Evolutionary conservation across 2,888 invertebrate species (phyloP).

Genomic region (Drepanosiphum platanoidis): DNA sequence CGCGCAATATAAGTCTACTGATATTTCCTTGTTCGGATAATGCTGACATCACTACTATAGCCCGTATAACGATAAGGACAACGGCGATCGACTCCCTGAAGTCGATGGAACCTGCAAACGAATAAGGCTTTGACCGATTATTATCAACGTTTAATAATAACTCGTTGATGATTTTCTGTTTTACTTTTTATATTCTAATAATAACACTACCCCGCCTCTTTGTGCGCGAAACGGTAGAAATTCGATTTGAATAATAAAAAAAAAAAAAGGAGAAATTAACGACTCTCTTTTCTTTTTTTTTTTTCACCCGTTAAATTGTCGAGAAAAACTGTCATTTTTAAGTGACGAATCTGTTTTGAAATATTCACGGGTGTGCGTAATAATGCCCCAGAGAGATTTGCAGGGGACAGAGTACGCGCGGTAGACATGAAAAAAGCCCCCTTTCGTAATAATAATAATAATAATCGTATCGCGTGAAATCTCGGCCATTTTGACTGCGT

Average conservation of each 20-base stretch:
- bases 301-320: background rate
- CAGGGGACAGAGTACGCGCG: conserved; percentile 7
- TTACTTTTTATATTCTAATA: no score
- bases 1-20: no score
- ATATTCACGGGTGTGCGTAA: background rate
- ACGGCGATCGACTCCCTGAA: no score
- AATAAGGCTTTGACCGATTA: no score
- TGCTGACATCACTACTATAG: no score
- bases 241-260: background rate
- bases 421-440: conserved; percentile 2
- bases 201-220: background rate
- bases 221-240: background rate
- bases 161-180: no score
- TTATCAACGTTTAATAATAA: no score
- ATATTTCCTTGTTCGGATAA: no score
- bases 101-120: no score
- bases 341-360: conserved; percentile 27
- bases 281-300: no score
- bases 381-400: conserved; percentile 10
- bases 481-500: conserved; percentile 47
- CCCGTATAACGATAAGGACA: no score
- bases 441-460: conserved; percentile 43
- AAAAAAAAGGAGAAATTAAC: no score
- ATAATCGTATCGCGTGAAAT: conserved; percentile 54
- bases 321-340: conserved; percentile 3